These are phyloP conservation scores for Gobiocypris rarus DNA, from an alignment of 2,113 vertebrate genomes.

Conservation along the genomic window DNA sequence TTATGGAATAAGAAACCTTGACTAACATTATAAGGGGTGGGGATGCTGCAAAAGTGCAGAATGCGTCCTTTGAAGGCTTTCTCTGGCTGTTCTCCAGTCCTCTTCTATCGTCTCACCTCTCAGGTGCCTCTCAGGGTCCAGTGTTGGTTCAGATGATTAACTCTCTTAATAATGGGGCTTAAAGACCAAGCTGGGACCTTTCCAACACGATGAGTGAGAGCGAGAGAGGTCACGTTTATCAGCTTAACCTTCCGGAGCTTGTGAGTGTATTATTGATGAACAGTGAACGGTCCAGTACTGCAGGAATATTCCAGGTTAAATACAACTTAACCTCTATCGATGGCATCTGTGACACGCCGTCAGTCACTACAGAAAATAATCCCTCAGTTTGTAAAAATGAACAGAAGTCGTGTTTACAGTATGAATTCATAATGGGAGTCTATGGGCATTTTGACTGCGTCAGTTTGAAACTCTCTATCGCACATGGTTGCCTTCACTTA, in stretches of 20 bases:
- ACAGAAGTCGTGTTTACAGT: not conserved
- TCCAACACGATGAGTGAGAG: not conserved
- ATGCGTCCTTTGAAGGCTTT: not conserved
- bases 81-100: not conserved
- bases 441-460: not conserved
- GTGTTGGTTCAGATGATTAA: constrained; percentile 24
- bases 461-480: not conserved
- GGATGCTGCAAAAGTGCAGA: not conserved
- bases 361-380: not conserved
- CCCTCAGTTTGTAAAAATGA: not conserved
- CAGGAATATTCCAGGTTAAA: constrained; percentile 24
- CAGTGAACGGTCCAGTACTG: not conserved
- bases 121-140: not conserved
- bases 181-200: constrained; percentile 33
- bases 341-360: not conserved
- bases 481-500: not conserved
- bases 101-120: constrained; percentile 2
- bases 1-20: not conserved
- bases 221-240: constrained; percentile 22
- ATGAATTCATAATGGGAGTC: constrained; percentile 6
- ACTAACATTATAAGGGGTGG: not conserved
- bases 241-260: constrained; percentile 14
- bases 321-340: constrained; percentile 17
- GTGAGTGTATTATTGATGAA: constrained; percentile 33
- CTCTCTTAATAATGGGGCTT: constrained; percentile 35